phyloP scores from a whole-genome alignment of 2,888 invertebrate species.

The Polyommatus icarus region DNA sequence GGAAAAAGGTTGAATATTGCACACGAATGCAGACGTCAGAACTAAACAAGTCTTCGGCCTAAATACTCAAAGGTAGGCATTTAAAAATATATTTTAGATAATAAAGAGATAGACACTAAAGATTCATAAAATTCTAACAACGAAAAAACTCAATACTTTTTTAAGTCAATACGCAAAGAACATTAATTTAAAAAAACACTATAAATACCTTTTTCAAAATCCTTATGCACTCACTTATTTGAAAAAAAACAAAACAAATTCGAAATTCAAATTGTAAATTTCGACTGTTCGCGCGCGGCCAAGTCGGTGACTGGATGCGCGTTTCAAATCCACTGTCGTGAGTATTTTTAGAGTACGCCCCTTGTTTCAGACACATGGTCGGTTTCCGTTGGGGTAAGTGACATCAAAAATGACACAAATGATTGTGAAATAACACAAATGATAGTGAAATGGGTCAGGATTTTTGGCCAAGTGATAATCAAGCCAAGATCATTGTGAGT shows the following conservation, averaged over 20 bases:
- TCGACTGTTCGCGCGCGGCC: slow-evolving; percentile 44
- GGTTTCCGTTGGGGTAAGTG: slow-evolving; percentile 60
- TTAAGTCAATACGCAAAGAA: neutral
- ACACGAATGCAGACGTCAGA: neutral
- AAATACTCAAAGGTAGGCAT: slow-evolving; percentile 4
- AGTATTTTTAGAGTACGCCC: slow-evolving; percentile 78
- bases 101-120: neutral
- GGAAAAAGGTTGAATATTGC: neutral
- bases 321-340: slow-evolving; percentile 54
- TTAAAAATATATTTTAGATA: too few relatives aligned
- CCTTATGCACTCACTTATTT: slow-evolving; percentile 21
- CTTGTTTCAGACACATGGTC: slow-evolving; percentile 63
- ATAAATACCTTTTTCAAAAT: slow-evolving; percentile 35
- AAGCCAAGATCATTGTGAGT: neutral
- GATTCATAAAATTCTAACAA: neutral
- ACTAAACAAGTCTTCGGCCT: neutral
- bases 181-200: neutral
- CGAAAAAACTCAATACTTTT: neutral
- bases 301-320: slow-evolving; percentile 63
- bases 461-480: neutral
- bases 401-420: slow-evolving; percentile 38
- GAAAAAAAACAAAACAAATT: slow-evolving; percentile 37
- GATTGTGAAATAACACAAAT: neutral
- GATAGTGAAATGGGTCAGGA: neutral
- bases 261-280: slow-evolving; percentile 44